Conservation (phyloP, 2,113 vertebrate genomes). For the Candoia aspera region DNA sequence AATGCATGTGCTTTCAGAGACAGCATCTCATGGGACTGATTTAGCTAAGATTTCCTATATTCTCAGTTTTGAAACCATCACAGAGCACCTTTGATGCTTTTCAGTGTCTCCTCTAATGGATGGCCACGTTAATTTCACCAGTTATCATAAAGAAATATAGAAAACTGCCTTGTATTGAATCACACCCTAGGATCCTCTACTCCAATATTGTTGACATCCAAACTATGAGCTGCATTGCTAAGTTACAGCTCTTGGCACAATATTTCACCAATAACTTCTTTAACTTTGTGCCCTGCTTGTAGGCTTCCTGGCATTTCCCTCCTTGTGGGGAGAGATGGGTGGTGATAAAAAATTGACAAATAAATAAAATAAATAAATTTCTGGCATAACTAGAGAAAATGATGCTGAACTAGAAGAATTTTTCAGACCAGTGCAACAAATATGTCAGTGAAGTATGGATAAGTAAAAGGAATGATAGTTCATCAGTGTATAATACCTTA, state of each 20-base stretch:
- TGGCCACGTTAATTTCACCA: background rate
- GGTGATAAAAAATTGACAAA: too few relatives aligned
- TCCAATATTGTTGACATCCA: too few relatives aligned
- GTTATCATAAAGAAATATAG: too few relatives aligned
- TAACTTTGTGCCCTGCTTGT: background rate
- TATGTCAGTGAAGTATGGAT: background rate
- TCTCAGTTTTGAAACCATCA: background rate
- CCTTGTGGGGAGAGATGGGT: too few relatives aligned
- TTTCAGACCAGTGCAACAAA: background rate
- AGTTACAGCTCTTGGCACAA: background rate
- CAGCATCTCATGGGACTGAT: background rate
- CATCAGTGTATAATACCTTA: background rate
- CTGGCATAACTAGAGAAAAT: background rate
- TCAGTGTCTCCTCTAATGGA: background rate
- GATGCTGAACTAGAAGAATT: background rate
- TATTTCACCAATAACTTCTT: background rate
- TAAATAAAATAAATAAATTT: too few relatives aligned
- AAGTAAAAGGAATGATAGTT: background rate
- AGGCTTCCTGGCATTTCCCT: background rate
- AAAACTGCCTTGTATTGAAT: too few relatives aligned
- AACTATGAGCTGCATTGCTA: too few relatives aligned
- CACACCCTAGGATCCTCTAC: too few relatives aligned
- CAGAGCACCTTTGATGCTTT: too few relatives aligned
- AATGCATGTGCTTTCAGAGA: background rate
- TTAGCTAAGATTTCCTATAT: background rate